Evolutionary conservation across 2,888 invertebrate species (phyloP), one percentile per base, ranked within the genome.

Genomic region (Ischnura elegans): DNA sequence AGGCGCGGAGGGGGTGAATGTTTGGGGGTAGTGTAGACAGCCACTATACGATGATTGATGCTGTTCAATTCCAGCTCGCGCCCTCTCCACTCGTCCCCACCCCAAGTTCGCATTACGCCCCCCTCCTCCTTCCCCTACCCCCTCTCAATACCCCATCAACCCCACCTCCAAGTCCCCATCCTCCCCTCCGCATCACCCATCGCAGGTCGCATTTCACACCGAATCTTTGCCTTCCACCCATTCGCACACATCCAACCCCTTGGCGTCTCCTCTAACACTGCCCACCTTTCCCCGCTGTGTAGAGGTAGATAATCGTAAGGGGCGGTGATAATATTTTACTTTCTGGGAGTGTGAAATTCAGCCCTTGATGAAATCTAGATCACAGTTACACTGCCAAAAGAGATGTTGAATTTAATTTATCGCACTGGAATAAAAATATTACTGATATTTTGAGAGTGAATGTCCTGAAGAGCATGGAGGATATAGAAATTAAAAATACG

Each of bases 41-140:
- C 86, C 46, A 46, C 86, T 86, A 19, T 42, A 16, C 86, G 45
- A n/a, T n/a, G 86, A 43, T 86, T 43, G 46, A 86, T 43, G 86
- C 86, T 42, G 86, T 45, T 86, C 86, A 45, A 46, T 43, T 46
- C 86, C 86, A 36, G 25, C 86, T 45, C 86, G 61, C 36, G 85
- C 85, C 8, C 45, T 16, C 25, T 21, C 85, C 36, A 85, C 51
- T 51, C 13, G n/a, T n/a, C n/a, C 51, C 13, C 43, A 8, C 36
- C 4, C 51, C 51, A 10, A 86, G 43, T 45, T 51, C 51, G 16
- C 29, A 51, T 51, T 51, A 51, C 45, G 21, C 42, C 43, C 21
- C 51, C 42, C 16, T 43, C 85, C 42, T 10, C 86, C 43, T 86
- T 16, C 45, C 86, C n/a, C 43, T 0, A 36, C 16, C 43, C 4